Conservation (phyloP, 2,113 vertebrate species). For the Scartelaos histophorus region DNA sequence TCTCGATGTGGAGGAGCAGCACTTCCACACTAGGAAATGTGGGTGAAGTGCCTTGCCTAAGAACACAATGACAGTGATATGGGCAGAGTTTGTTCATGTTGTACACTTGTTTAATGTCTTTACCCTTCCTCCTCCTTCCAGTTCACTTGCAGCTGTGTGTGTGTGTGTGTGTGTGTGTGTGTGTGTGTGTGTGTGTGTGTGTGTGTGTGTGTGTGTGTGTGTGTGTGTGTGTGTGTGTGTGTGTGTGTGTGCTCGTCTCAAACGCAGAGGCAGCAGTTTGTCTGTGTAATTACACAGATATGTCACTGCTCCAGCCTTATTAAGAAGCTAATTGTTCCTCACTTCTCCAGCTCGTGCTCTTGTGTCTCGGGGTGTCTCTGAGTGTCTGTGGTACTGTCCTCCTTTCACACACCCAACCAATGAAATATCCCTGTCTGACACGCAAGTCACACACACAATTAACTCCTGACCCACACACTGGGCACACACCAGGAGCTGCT, state of each 20-base stretch:
- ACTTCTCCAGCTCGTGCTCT: neutral
- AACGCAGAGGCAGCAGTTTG: conserved; percentile 1
- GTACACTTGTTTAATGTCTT: too few species aligned
- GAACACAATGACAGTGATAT: too few species aligned
- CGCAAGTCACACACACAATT: conserved; percentile 60
- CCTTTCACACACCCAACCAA: conserved; percentile 22
- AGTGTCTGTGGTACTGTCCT: conserved; percentile 17
- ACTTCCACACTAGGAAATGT: too few species aligned
- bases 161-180: neutral
- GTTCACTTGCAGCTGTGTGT: too few species aligned
- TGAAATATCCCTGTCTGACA: conserved; percentile 43
- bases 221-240: neutral
- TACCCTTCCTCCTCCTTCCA: too few species aligned
- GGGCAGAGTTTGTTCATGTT: neutral
- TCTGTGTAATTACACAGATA: conserved; percentile 11
- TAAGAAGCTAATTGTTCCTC: conserved; percentile 15
- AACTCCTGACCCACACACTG: conserved; percentile 43
- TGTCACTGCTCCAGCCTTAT: conserved; percentile 10
- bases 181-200: neutral
- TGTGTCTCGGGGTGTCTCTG: conserved; percentile 15
- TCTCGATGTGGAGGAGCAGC: too few species aligned
- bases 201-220: too few species aligned
- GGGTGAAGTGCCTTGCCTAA: too few species aligned
- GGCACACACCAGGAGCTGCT: neutral
- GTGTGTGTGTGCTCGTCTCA: neutral